Percentiles rank a stretch among this genome's conserved stretches.
These are phyloP conservation scores for Xanthia icteritia DNA, from an alignment of 2,888 invertebrate genomes.

Conservation along the genomic window DNA sequence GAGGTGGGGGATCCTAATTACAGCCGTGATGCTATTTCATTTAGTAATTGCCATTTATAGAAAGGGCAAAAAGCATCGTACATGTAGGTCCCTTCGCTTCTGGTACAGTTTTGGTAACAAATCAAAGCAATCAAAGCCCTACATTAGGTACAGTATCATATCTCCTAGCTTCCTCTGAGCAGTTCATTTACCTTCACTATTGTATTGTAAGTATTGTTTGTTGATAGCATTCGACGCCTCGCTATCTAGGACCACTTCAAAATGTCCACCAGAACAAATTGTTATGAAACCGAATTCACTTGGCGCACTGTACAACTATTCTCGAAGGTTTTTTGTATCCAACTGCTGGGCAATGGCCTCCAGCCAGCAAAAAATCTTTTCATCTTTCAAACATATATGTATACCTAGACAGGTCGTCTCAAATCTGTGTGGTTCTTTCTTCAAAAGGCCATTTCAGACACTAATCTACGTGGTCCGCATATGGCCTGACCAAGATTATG, in stretches of 20 bases:
- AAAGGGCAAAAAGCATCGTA: neutral
- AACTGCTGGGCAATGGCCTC: too few relatives aligned
- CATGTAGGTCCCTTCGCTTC: neutral
- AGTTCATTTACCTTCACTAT: constrained; percentile 41
- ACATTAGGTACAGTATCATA: neutral
- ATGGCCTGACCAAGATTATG: neutral
- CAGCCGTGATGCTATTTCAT: neutral
- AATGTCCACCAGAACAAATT: constrained; percentile 21
- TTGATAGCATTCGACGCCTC: constrained; percentile 36
- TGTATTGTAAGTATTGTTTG: constrained; percentile 33
- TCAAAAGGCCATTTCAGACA: neutral
- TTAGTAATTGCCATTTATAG: neutral
- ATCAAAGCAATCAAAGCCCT: neutral
- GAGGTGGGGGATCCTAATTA: too few relatives aligned
- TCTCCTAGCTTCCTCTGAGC: constrained; percentile 19
- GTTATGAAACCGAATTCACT: constrained; percentile 5
- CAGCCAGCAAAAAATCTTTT: too few relatives aligned
- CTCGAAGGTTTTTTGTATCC: neutral
- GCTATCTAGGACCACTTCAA: constrained; percentile 50
- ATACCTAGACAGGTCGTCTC: too few relatives aligned
- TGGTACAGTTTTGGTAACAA: neutral
- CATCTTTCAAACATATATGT: too few relatives aligned
- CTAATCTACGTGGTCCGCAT: neutral
- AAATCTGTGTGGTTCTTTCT: neutral
- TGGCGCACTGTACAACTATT: neutral